Base-by-base conservation (phyloP, 1,140 invertebrate species). In the Mylabris phalerata region DNA sequence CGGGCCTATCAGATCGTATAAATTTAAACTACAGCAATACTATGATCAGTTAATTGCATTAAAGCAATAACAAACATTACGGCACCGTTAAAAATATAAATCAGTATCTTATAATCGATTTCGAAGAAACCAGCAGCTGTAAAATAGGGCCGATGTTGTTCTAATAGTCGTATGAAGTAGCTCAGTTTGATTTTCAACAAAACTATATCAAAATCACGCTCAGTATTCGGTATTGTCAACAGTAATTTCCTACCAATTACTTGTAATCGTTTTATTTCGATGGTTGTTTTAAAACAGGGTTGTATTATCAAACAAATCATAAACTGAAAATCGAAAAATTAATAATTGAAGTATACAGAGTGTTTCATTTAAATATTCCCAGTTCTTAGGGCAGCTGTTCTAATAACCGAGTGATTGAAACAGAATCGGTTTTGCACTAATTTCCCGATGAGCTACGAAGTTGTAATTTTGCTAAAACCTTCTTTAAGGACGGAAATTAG, bases 101-200 rank as follows among this genome's bases (percentile, higher is more conserved):
- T 25, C 3, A 60, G 19, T 42, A 60, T 55, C 11, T 43, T 40
- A 47, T 50, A 60, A 43, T 60, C 39, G 27, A 60, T 46, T 41
- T 60, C 52, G 32, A 60, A 56, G 32, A 55, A 48, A 9, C 52
- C 59, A 25, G 40, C 48, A 25, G 59, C 59, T 9, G 59, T 40
- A 50, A 60, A 60, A 27, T 55, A 60, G 2, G 59, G 59, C 46
- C 50, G 50, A n/a, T 54, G 42, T 3, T 45, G 48, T 39, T 55
- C 59, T 11, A 60, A 13, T 19, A 50, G 48, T 25, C 49, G 50
- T 13, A 60, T 3, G 1, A 60, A 11, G 9, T 55, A 50, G 1
- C 49, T 27, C 11, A 60, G 10, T 27, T 50, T 60, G 4, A 46
- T 7, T 27, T 56, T 55, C 5, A 50, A 49, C 3, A 39, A 26